Evolutionary conservation across 2,888 invertebrate genomes (phyloP).

Genomic region (Diloba caeruleocephala): DNA sequence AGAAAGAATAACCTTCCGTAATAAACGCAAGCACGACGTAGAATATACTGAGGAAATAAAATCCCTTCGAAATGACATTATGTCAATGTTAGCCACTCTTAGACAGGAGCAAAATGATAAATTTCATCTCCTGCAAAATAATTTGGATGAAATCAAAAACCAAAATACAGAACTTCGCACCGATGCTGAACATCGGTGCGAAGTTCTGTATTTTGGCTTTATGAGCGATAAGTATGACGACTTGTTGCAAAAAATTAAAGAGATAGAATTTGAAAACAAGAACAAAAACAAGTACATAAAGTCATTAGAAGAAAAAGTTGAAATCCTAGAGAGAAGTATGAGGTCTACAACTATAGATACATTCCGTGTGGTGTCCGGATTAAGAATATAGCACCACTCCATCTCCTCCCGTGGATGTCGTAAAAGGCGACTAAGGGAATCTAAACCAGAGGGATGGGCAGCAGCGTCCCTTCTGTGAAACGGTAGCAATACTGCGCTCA

Average conservation of each 20-base stretch:
- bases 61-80: not conserved
- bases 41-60: not conserved
- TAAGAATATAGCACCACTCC: too few relatives aligned
- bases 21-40: not conserved
- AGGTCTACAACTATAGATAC: not conserved
- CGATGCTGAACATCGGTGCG: too few relatives aligned
- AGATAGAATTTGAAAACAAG: not conserved
- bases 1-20: not conserved
- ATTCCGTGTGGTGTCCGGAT: too few relatives aligned
- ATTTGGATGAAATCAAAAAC: not conserved
- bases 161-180: not conserved
- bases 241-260: not conserved
- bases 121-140: not conserved
- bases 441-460: too few relatives aligned
- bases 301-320: not conserved
- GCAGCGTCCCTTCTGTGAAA: too few relatives aligned
- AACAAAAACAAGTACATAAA: not conserved
- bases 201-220: too few relatives aligned
- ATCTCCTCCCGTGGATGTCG: too few relatives aligned
- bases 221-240: not conserved
- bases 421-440: too few relatives aligned
- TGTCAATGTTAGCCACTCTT: not conserved
- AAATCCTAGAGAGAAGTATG: not conserved
- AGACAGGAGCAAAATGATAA: not conserved
- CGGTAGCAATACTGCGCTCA: too few relatives aligned